A percentile compares a stretch with the other conserved stretches of the same genome.
Evolutionary conservation across 2,797 vertebrate genomes (phyloP).

Genomic region (Austrolebias charrua): DNA sequence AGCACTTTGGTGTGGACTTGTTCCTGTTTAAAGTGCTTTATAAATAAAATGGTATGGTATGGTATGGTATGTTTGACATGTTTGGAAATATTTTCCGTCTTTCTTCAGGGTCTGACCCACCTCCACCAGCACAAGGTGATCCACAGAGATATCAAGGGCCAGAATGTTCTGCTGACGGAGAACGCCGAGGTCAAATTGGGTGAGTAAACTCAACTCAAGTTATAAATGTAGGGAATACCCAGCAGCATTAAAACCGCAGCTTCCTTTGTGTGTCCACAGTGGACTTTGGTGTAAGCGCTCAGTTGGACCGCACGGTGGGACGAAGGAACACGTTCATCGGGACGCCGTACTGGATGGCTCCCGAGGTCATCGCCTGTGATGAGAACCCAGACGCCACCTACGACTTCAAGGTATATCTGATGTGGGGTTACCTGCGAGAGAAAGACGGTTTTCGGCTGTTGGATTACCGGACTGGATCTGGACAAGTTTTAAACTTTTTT

Average conservation of each 20-base stretch:
- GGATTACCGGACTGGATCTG: too few species aligned
- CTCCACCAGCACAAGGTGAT: conserved; percentile 99
- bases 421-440: neutral
- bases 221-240: too few species aligned
- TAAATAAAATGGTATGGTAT: too few species aligned
- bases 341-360: conserved; percentile 98
- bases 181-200: conserved; percentile 97
- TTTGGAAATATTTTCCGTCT: neutral
- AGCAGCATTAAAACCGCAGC: too few species aligned
- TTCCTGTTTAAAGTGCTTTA: too few species aligned
- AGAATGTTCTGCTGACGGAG: conserved; percentile 95
- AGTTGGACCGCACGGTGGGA: conserved; percentile 94
- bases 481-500: too few species aligned
- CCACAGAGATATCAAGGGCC: conserved; percentile 97
- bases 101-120: conserved; percentile 90
- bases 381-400: conserved; percentile 98
- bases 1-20: too few species aligned
- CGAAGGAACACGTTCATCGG: conserved; percentile 97
- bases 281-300: conserved; percentile 96
- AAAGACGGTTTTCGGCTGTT: too few species aligned
- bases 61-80: too few species aligned
- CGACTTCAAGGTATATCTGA: conserved; percentile 90
- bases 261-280: conserved; percentile 74
- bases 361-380: conserved; percentile 95
- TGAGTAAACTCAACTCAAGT: conserved; percentile 58